These are phyloP conservation scores for Ormyrus pomaceus DNA, from an alignment of 2,888 invertebrate species.

Conservation along the genomic window DNA sequence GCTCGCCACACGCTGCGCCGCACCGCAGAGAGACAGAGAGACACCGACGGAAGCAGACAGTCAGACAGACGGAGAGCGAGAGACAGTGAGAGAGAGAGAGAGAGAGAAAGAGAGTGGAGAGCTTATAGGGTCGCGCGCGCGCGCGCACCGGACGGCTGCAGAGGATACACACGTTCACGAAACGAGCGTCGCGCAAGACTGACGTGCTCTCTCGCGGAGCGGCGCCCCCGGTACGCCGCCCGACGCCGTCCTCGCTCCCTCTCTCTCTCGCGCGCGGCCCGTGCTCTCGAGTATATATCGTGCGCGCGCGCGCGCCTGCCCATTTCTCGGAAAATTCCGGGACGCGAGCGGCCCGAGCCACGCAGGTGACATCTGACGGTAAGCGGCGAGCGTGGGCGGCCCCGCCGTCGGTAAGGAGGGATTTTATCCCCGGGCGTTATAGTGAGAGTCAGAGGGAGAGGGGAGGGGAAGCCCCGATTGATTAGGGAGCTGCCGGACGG, in stretches of 20 bases:
- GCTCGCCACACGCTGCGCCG: neutral
- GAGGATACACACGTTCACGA: conserved; percentile 27
- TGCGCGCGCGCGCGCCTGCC: conserved; percentile 10
- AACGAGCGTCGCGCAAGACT: conserved; percentile 54
- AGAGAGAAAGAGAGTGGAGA: no score
- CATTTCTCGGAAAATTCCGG: conserved; percentile 55
- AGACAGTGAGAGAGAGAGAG: neutral
- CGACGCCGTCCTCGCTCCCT: neutral
- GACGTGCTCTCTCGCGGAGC: conserved; percentile 30
- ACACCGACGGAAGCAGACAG: neutral
- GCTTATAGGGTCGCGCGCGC: no score
- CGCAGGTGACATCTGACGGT: conserved; percentile 45
- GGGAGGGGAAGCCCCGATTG: neutral
- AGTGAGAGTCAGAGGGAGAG: neutral
- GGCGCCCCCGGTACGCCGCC: conserved; percentile 22
- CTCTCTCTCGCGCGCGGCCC: neutral
- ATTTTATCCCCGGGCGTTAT: no score
- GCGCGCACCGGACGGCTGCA: no score
- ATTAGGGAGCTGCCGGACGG: neutral
- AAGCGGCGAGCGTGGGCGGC: conserved; percentile 10
- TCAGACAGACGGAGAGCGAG: neutral
- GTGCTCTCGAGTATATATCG: neutral
- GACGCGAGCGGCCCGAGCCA: conserved; percentile 14
- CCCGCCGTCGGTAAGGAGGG: conserved; percentile 14
- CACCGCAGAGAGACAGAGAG: neutral